phyloP scores from a whole-genome alignment of 2,797 vertebrate genomes.

The Nannoperca australis region DNA sequence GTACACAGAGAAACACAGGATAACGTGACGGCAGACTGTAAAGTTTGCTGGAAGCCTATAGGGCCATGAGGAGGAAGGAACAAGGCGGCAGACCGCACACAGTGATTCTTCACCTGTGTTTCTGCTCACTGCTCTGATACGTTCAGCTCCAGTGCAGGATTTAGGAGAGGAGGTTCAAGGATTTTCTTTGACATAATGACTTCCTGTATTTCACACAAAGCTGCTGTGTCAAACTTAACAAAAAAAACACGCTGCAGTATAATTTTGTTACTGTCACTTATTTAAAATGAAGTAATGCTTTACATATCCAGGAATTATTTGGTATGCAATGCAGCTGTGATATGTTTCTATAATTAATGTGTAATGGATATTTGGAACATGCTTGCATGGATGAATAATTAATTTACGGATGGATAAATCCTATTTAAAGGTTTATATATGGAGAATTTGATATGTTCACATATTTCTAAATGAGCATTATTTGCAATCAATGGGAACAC shows the following conservation, averaged over 20 bases:
- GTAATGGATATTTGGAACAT: slow-evolving; percentile 15
- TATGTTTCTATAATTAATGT: slow-evolving; percentile 38
- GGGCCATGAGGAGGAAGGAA: not conserved
- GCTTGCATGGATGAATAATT: slow-evolving; percentile 43
- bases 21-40: not conserved
- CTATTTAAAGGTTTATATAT: slow-evolving; percentile 27
- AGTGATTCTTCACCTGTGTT: not conserved
- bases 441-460: slow-evolving; percentile 5
- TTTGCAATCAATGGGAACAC: not conserved
- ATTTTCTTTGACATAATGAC: not conserved
- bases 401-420: slow-evolving; percentile 21
- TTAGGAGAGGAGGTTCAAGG: not conserved
- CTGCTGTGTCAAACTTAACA: not conserved
- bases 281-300: slow-evolving; percentile 9
- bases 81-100: not conserved
- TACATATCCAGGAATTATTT: slow-evolving; percentile 24
- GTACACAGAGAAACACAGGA: not conserved
- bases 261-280: not conserved
- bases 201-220: not conserved
- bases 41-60: not conserved
- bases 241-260: not conserved
- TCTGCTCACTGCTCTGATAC: not conserved
- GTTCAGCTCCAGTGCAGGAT: not conserved
- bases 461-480: not conserved
- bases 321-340: slow-evolving; percentile 23